A percentile compares a stretch with the other conserved stretches of the same genome.
Evolutionary conservation across 1,140 invertebrate genomes (phyloP).

Genomic region (Hyles vespertilio): DNA sequence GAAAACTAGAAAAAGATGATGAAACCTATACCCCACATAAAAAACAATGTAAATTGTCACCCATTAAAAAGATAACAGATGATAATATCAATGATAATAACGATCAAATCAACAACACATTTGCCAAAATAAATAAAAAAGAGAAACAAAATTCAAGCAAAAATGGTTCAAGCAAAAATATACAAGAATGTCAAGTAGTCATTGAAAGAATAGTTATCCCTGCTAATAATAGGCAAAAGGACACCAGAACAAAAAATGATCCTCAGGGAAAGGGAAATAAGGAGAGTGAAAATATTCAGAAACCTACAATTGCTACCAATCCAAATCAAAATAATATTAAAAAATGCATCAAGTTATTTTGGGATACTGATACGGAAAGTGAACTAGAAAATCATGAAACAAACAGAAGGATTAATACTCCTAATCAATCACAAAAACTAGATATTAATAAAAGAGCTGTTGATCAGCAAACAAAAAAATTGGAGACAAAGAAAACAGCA

Average conservation of each 20-base stretch:
- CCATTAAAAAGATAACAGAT: conserved; percentile 10
- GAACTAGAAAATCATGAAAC: background rate
- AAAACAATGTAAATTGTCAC: conserved; percentile 29
- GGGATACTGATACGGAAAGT: conserved; percentile 8
- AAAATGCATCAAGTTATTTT: conserved; percentile 1
- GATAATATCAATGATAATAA: conserved; percentile 1
- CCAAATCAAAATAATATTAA: conserved; percentile 27
- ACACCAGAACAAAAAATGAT: no score
- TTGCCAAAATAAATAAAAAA: conserved; percentile 16
- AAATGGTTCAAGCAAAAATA: conserved; percentile 19
- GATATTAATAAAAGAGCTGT: no score
- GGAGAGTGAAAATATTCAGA: no score
- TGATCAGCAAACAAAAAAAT: background rate
- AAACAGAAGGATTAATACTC: background rate
- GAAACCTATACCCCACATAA: conserved; percentile 16
- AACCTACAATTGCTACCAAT: conserved; percentile 25
- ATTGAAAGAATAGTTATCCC: no score
- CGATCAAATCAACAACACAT: conserved; percentile 6
- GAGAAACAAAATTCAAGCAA: background rate
- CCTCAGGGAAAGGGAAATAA: no score
- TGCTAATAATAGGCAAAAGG: no score
- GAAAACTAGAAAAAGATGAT: conserved; percentile 27
- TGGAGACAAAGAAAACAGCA: background rate
- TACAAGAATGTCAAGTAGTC: background rate
- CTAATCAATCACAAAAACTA: no score